Percentiles rank a stretch among this genome's conserved stretches.
Evolutionary conservation across 2,113 vertebrate genomes (phyloP).

Genomic region (Boulengeromyrus knoepffleri): DNA sequence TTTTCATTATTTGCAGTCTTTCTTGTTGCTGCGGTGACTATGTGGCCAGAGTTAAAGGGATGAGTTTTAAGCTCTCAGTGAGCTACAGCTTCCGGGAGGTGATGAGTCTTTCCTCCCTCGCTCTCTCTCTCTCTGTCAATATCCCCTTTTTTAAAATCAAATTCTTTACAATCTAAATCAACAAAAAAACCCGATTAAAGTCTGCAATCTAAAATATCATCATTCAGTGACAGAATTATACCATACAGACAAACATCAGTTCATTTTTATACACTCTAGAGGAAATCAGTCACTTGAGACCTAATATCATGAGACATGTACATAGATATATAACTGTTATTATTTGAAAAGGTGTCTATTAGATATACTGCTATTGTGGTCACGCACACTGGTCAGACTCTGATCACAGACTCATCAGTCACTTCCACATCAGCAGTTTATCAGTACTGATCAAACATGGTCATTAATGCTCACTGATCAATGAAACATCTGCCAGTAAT

Average conservation of each 20-base stretch:
- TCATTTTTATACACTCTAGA: not conserved
- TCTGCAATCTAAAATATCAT: not conserved
- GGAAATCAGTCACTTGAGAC: not conserved
- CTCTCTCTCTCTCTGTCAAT: conserved; percentile 4
- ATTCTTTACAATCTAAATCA: not conserved
- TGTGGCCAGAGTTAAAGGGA: conserved; percentile 9
- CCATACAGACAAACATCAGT: not conserved
- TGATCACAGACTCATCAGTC: not conserved
- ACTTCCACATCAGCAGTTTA: not conserved
- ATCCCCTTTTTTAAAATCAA: not conserved
- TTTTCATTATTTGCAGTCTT: not conserved
- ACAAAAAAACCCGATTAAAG: not conserved
- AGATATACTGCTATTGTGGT: not conserved
- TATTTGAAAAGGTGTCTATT: not conserved
- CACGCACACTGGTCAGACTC: not conserved
- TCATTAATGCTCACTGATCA: not conserved
- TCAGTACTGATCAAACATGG: not conserved
- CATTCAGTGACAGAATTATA: not conserved
- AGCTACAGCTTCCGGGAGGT: conserved; percentile 6
- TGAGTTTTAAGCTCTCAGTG: not conserved
- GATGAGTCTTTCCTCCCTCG: not conserved
- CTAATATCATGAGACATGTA: not conserved
- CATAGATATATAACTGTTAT: not conserved
- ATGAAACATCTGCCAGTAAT: not conserved
- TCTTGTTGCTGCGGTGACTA: not conserved